A percentile compares a stretch with the other conserved stretches of the same genome.
These are phyloP conservation scores for Rhabdomys dilectus DNA, from an alignment of 2,113 vertebrate genomes.

Conservation along the genomic window DNA sequence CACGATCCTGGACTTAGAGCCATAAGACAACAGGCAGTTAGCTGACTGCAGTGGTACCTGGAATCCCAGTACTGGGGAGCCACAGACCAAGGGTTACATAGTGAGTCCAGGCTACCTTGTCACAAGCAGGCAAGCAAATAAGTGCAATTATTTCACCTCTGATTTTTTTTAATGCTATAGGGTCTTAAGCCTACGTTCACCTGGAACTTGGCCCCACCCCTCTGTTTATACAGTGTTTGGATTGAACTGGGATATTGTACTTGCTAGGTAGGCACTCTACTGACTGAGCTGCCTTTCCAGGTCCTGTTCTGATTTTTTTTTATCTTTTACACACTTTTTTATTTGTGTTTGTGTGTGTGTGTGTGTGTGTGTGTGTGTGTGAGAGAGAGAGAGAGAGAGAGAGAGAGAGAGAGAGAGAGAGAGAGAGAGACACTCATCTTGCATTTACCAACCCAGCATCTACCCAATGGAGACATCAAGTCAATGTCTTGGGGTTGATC, in stretches of 20 bases:
- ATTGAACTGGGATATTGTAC: background rate
- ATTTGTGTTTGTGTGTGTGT: background rate
- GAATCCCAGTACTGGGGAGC: background rate
- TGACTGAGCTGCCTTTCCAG: background rate
- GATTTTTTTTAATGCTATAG: background rate
- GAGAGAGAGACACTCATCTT: background rate
- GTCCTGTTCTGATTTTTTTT: background rate
- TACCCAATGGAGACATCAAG: fast-evolving
- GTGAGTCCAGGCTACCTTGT: background rate
- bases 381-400: no score
- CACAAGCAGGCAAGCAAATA: background rate
- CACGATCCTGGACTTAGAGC: background rate
- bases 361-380: background rate
- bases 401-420: background rate
- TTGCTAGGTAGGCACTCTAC: no score
- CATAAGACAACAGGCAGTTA: background rate
- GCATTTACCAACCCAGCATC: background rate
- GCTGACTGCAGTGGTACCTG: background rate
- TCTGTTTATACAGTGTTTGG: background rate
- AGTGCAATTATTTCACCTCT: background rate
- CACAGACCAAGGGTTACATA: background rate
- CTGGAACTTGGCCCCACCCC: background rate
- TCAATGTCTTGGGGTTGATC: background rate
- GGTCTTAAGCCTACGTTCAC: background rate
- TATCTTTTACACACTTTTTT: background rate